Conservation (phyloP, 2,797 vertebrate genomes). For the Trachurus trachurus region DNA sequence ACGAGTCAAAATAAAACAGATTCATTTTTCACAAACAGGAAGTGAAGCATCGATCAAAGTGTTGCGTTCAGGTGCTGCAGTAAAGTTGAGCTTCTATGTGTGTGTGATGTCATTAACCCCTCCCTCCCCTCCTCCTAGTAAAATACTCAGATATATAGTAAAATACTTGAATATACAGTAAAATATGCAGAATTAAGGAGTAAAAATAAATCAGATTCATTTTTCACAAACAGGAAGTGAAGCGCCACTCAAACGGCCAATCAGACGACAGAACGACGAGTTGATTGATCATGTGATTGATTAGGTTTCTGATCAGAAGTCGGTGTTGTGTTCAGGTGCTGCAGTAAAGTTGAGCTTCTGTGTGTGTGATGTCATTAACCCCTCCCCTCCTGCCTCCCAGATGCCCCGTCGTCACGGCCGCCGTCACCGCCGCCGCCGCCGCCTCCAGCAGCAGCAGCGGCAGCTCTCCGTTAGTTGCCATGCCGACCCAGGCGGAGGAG, state of each 20-base stretch:
- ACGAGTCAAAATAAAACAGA: too few species aligned
- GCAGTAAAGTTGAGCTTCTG: background rate
- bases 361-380: slow-evolving; percentile 36
- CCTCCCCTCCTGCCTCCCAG: slow-evolving; percentile 79
- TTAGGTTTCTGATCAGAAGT: too few species aligned
- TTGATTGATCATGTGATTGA: too few species aligned
- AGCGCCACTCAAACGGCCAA: too few species aligned
- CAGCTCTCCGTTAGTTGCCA: slow-evolving; percentile 86
- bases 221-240: background rate
- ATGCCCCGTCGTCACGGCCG: slow-evolving; percentile 89
- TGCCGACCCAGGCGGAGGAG: slow-evolving; percentile 90
- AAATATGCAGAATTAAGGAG: too few species aligned
- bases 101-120: slow-evolving; percentile 36
- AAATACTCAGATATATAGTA: too few species aligned
- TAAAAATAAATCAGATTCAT: background rate
- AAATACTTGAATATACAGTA: too few species aligned
- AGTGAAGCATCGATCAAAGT: background rate
- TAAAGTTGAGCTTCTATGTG: background rate
- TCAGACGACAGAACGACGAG: too few species aligned
- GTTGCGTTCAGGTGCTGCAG: too few species aligned
- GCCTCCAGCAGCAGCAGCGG: slow-evolving; percentile 88
- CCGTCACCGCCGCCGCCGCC: slow-evolving; percentile 90
- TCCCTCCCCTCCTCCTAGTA: slow-evolving; percentile 38
- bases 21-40: background rate
- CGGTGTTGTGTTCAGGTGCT: background rate